phyloP scores from a whole-genome alignment of 2,113 vertebrate species.

The Passerina amoena region DNA sequence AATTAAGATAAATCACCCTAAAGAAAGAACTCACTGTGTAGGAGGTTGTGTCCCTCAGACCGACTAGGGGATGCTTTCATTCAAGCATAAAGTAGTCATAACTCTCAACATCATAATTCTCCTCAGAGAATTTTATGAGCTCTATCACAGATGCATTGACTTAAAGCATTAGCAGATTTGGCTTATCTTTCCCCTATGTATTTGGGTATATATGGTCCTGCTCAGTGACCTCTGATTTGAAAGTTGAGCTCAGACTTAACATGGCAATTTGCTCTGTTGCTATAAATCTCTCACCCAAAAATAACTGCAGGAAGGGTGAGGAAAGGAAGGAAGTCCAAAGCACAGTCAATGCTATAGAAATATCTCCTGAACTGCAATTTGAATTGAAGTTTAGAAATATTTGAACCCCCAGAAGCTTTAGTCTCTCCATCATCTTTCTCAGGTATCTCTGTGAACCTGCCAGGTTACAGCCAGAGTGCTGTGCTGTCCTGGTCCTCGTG shows the following conservation, averaged over 20 bases:
- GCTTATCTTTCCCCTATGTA: conserved; percentile 6
- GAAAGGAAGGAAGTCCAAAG: not conserved
- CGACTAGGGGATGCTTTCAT: not conserved
- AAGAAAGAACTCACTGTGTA: conserved; percentile 5
- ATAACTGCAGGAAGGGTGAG: not conserved
- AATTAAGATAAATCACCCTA: conserved; percentile 34
- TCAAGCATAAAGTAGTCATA: conserved; percentile 14
- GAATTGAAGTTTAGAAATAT: not conserved
- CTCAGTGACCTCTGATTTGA: not conserved
- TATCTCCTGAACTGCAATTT: not conserved
- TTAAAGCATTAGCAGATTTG: conserved; percentile 9
- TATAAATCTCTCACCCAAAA: not conserved
- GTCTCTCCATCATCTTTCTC: not conserved
- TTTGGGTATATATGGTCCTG: not conserved
- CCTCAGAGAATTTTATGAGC: conserved; percentile 31
- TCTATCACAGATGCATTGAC: conserved; percentile 13
- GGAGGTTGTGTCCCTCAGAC: conserved; percentile 25
- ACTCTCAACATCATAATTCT: not conserved
- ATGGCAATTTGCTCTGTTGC: not conserved
- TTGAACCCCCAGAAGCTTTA: not conserved
- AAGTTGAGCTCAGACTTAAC: conserved; percentile 21
- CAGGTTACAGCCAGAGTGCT: not conserved
- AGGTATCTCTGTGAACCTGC: not conserved
- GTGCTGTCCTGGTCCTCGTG: not conserved
- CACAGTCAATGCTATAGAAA: not conserved